Percentiles rank a stretch among this genome's conserved stretches.
phyloP scores from a whole-genome alignment of 2,797 vertebrate species.

The Trematomus bernacchii region DNA sequence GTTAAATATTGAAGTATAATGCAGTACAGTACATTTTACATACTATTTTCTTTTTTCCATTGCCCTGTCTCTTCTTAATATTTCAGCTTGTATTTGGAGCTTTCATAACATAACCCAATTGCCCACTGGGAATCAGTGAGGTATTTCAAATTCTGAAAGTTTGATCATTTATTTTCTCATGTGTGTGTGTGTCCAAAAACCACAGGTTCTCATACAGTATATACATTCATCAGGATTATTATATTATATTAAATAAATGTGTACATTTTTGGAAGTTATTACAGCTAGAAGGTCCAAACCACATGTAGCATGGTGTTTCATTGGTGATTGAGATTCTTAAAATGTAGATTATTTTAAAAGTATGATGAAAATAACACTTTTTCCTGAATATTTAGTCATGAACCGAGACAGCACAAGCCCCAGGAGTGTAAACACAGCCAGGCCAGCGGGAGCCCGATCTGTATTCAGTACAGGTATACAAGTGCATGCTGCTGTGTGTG shows the following conservation, averaged over 20 bases:
- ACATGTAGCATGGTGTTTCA: not conserved
- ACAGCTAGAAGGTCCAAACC: not conserved
- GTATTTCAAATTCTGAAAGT: too few relatives aligned
- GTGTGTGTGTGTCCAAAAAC: too few relatives aligned
- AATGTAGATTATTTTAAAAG: not conserved
- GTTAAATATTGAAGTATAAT: too few relatives aligned
- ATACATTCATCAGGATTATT: too few relatives aligned
- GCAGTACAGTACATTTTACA: too few relatives aligned
- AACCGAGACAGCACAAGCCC: not conserved
- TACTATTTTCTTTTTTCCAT: too few relatives aligned
- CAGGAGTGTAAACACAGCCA: constrained; percentile 24
- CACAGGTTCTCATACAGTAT: too few relatives aligned
- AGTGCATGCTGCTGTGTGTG: not conserved
- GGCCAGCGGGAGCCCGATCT: constrained; percentile 39
- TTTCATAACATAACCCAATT: too few relatives aligned
- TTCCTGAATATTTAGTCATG: constrained; percentile 2
- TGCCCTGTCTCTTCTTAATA: too few relatives aligned
- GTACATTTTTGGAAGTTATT: not conserved
- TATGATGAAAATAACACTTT: not conserved
- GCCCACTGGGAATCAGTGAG: too few relatives aligned
- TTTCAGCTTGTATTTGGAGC: too few relatives aligned
- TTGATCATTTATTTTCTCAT: too few relatives aligned
- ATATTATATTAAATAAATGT: not conserved
- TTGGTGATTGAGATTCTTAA: not conserved
- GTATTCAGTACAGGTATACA: constrained; percentile 44